Conservation (phyloP, 1,140 invertebrate species). For the Anadara kagoshimensis region DNA sequence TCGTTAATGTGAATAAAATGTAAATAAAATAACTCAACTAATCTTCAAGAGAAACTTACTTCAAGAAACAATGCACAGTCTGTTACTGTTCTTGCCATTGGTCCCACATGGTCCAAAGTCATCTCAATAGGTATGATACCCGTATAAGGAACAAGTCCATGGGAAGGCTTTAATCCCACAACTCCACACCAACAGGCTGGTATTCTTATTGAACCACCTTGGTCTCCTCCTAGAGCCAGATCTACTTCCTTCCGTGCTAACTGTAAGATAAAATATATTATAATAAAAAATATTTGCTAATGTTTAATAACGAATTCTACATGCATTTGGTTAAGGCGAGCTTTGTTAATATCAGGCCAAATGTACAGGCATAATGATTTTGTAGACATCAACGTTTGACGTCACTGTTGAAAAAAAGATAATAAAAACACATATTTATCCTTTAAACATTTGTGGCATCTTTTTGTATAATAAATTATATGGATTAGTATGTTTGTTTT, state of each 20-base stretch:
- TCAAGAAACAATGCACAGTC: constrained; percentile 66
- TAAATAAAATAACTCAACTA: too few relatives aligned
- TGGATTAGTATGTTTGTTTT: too few relatives aligned
- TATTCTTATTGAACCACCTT: constrained; percentile 67
- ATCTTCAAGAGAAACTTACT: too few relatives aligned
- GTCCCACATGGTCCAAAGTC: constrained; percentile 63
- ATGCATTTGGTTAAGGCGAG: too few relatives aligned
- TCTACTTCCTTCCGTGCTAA: constrained; percentile 53
- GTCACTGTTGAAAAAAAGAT: not conserved
- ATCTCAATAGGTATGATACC: constrained; percentile 52
- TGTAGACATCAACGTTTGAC: too few relatives aligned
- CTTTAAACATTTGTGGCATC: too few relatives aligned
- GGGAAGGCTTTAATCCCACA: constrained; percentile 70
- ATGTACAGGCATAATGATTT: too few relatives aligned
- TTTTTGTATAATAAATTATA: too few relatives aligned
- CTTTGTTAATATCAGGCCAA: too few relatives aligned
- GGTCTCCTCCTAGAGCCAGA: constrained; percentile 64
- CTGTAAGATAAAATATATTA: constrained; percentile 21
- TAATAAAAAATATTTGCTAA: not conserved
- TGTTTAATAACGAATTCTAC: too few relatives aligned
- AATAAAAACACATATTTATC: not conserved
- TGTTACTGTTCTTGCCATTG: constrained; percentile 59
- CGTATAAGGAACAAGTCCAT: constrained; percentile 67
- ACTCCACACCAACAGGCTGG: constrained; percentile 66
- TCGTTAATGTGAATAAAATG: too few relatives aligned